phyloP scores from a whole-genome alignment of 1,140 invertebrate species.

The Pentalonia nigronervosa region DNA sequence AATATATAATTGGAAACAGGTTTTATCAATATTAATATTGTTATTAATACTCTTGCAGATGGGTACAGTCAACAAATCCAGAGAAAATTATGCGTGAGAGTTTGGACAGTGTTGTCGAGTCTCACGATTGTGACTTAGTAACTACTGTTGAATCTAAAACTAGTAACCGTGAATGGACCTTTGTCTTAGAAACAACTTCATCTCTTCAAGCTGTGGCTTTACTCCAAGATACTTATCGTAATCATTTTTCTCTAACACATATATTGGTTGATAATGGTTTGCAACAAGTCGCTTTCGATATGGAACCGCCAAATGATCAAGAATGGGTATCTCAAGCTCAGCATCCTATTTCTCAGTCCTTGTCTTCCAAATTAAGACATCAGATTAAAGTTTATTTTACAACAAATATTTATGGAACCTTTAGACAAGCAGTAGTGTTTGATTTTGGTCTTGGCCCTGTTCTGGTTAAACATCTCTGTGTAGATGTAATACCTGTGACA shows the following conservation, averaged over 20 bases:
- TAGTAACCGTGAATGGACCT: conserved; percentile 73
- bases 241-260: conserved; percentile 72
- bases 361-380: conserved; percentile 65
- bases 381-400: conserved; percentile 75
- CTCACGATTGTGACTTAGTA: conserved; percentile 70
- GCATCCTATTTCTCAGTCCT: conserved; percentile 38
- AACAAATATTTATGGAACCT: conserved; percentile 81
- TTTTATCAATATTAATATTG: neutral
- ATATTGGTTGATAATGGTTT: conserved; percentile 57
- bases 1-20: neutral
- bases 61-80: conserved; percentile 69
- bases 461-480: conserved; percentile 76
- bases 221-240: conserved; percentile 75
- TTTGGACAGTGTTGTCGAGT: conserved; percentile 70
- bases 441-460: conserved; percentile 79
- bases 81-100: conserved; percentile 69
- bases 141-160: conserved; percentile 74
- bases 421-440: conserved; percentile 81
- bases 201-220: conserved; percentile 72
- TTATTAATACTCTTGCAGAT: conserved; percentile 62
- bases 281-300: conserved; percentile 59
- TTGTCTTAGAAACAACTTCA: conserved; percentile 67
- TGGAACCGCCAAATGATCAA: conserved; percentile 65
- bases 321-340: conserved; percentile 67
- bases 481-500: conserved; percentile 77